Conservation (phyloP, 1,140 invertebrate genomes). For the Pseudomyrmex concolor region DNA sequence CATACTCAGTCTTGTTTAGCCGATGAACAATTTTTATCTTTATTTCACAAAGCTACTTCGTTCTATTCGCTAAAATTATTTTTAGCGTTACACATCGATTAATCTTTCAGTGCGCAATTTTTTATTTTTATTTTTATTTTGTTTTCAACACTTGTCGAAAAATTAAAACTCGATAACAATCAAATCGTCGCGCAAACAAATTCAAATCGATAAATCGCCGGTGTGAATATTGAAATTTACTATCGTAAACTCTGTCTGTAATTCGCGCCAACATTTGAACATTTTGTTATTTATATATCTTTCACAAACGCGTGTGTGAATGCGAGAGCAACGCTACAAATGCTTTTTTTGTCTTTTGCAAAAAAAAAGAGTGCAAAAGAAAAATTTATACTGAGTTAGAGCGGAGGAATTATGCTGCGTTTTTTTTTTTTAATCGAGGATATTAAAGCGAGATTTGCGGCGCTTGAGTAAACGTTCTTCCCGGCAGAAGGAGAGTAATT, state of each 20-base stretch:
- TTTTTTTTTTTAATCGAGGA: not conserved
- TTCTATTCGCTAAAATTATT: not conserved
- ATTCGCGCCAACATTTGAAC: not conserved
- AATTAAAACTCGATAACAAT: not conserved
- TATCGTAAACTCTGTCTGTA: not conserved
- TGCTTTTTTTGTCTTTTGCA: not conserved
- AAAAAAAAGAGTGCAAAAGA: not conserved
- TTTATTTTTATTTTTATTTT: too few species aligned
- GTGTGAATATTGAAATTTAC: not conserved
- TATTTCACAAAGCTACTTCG: not conserved
- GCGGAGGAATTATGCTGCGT: not conserved
- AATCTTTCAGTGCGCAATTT: not conserved
- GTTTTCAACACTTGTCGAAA: not conserved
- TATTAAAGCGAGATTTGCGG: constrained; percentile 10
- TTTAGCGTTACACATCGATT: not conserved
- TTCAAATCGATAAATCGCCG: not conserved
- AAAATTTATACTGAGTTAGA: not conserved
- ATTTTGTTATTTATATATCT: too few species aligned
- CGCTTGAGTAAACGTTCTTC: not conserved
- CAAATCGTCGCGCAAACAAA: not conserved
- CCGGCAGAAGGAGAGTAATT: not conserved
- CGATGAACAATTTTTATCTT: constrained; percentile 10
- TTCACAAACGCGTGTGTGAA: too few species aligned
- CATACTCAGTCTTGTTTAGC: not conserved
- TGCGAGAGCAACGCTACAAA: not conserved